These are phyloP conservation scores for Drosophila macrothrix DNA, from an alignment of 2,888 invertebrate species.

Conservation along the genomic window DNA sequence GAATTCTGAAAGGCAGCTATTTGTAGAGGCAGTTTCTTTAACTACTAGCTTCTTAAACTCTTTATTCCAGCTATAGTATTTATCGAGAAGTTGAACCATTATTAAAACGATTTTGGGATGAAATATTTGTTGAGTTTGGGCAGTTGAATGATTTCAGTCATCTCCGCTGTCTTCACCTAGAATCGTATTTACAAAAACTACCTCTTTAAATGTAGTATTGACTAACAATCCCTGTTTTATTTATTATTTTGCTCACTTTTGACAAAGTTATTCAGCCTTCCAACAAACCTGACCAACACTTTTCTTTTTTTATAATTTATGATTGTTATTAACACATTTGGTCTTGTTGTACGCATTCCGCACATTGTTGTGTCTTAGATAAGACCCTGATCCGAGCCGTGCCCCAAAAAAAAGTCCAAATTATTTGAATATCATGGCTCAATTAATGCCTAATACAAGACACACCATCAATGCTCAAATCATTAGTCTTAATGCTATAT, in stretches of 20 bases:
- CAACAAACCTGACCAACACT: neutral
- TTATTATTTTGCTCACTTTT: neutral
- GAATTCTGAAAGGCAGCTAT: neutral
- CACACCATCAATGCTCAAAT: slow-evolving; percentile 27
- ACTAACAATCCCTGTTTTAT: neutral
- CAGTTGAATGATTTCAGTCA: neutral
- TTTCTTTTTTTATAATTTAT: neutral
- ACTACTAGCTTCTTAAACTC: no score
- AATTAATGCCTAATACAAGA: slow-evolving; percentile 43
- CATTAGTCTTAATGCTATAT: slow-evolving; percentile 51
- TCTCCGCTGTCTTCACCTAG: neutral
- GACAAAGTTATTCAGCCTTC: neutral
- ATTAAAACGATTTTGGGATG: neutral
- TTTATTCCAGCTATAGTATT: neutral
- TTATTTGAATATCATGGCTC: slow-evolving; percentile 43
- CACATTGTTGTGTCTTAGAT: slow-evolving; percentile 16
- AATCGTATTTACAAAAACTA: neutral
- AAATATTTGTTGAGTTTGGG: neutral
- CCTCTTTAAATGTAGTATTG: neutral
- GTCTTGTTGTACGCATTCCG: slow-evolving; percentile 3
- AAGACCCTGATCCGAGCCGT: slow-evolving; percentile 50
- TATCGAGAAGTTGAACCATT: neutral
- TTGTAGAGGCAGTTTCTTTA: neutral
- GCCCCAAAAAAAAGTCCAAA: slow-evolving; percentile 20
- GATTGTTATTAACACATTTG: neutral